phyloP scores from a whole-genome alignment of 2,797 vertebrate genomes.

The Diglossa cyanea region DNA sequence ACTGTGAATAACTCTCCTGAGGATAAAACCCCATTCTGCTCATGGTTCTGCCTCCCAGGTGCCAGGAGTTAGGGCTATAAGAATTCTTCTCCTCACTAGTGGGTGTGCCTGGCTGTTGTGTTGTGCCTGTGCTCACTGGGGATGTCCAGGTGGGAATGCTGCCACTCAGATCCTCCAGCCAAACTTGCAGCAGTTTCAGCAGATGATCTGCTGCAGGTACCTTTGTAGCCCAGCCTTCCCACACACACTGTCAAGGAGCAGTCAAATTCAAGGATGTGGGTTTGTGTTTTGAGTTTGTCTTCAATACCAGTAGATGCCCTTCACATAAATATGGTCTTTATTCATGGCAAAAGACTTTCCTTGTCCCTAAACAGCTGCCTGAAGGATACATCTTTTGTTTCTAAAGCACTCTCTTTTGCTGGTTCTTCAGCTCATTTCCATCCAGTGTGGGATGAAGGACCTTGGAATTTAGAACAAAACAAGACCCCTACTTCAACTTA shows the following conservation, averaged over 20 bases:
- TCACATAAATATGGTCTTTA: not conserved
- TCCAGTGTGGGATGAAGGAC: not conserved
- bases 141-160: not conserved
- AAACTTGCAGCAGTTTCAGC: not conserved
- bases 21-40: not conserved
- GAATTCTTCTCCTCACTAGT: not conserved
- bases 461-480: not conserved
- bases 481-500: not conserved
- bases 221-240: not conserved
- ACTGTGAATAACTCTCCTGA: not conserved
- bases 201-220: not conserved
- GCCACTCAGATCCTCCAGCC: not conserved
- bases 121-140: rapidly evolving
- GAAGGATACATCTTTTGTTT: not conserved
- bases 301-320: not conserved
- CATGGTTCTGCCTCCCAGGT: not conserved
- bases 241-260: not conserved
- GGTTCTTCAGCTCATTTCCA: not conserved
- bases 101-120: not conserved
- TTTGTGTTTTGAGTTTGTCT: not conserved
- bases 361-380: not conserved
- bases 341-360: not conserved
- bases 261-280: not conserved
- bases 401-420: not conserved
- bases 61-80: not conserved